Conservation (phyloP, 2,888 invertebrate genomes). For the Xestia ashworthii region DNA sequence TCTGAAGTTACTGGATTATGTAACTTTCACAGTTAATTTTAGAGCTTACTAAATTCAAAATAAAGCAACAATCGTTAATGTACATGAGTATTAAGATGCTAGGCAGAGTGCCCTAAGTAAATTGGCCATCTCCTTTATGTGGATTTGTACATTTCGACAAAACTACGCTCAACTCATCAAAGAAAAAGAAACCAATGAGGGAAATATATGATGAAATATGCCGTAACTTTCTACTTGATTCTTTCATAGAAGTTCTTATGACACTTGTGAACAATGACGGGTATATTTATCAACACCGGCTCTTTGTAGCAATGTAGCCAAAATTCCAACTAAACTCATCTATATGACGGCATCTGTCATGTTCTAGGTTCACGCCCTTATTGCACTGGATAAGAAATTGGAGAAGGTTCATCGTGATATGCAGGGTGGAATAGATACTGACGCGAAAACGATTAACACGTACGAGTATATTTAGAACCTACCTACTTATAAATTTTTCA, state of each 20-base stretch:
- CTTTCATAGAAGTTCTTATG: conserved; percentile 43
- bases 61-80: too few species aligned
- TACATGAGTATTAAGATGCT: too few species aligned
- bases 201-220: conserved; percentile 29
- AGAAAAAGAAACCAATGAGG: conserved; percentile 12
- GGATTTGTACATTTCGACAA: not conserved
- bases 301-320: conserved; percentile 46
- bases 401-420: conserved; percentile 11
- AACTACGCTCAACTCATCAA: not conserved
- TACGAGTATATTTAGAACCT: too few species aligned
- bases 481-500: too few species aligned
- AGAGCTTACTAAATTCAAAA: too few species aligned
- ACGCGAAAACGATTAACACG: too few species aligned
- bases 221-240: conserved; percentile 29
- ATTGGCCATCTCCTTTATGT: too few species aligned
- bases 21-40: too few species aligned
- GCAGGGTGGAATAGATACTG: too few species aligned
- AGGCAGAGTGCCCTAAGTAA: too few species aligned
- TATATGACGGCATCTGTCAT: conserved; percentile 61
- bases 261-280: conserved; percentile 51
- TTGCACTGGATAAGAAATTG: not conserved
- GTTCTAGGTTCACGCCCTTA: conserved; percentile 23
- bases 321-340: conserved; percentile 65
- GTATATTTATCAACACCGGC: conserved; percentile 52
- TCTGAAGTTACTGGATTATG: too few species aligned